Conservation (phyloP, 2,888 invertebrate genomes). For the Lordiphosa andalusiaca region DNA sequence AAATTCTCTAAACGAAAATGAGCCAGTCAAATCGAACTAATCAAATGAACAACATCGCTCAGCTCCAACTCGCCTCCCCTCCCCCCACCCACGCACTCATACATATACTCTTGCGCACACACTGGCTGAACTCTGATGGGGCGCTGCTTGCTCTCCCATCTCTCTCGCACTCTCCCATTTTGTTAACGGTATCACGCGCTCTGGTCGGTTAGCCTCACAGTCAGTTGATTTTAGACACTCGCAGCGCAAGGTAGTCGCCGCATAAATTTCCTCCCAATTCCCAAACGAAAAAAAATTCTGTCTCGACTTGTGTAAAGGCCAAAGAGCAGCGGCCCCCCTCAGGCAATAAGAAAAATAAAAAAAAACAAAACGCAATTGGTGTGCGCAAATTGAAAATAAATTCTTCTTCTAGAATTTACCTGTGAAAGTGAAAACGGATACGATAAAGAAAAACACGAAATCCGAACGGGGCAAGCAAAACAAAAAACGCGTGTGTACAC, state of each 20-base stretch:
- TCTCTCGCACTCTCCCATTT: slow-evolving; percentile 25
- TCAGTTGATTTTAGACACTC: slow-evolving; percentile 58
- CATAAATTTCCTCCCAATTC: slow-evolving; percentile 8
- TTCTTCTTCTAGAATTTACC: slow-evolving; percentile 56
- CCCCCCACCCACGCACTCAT: slow-evolving; percentile 2
- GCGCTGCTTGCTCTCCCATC: slow-evolving; percentile 7
- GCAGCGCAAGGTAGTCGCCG: slow-evolving; percentile 55
- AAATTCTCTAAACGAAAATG: no score
- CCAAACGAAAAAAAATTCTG: slow-evolving; percentile 4
- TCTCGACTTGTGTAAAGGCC: slow-evolving; percentile 26
- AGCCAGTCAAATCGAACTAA: no score
- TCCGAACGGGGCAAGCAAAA: slow-evolving; percentile 71
- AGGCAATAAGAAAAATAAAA: not conserved
- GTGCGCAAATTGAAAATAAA: slow-evolving; percentile 10
- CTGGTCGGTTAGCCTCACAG: slow-evolving; percentile 29
- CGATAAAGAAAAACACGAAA: slow-evolving; percentile 24
- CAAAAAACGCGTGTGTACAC: slow-evolving; percentile 64
- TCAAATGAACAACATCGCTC: not conserved
- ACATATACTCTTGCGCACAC: slow-evolving; percentile 40
- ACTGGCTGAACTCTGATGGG: not conserved
- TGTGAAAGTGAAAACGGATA: slow-evolving; percentile 73
- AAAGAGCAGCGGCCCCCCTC: slow-evolving; percentile 8
- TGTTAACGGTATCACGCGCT: slow-evolving; percentile 61
- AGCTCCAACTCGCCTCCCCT: slow-evolving; percentile 3
- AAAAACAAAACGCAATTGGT: not conserved